These are phyloP conservation scores for Manacus vitellinus DNA, from an alignment of 2,113 vertebrate species.

Conservation along the genomic window DNA sequence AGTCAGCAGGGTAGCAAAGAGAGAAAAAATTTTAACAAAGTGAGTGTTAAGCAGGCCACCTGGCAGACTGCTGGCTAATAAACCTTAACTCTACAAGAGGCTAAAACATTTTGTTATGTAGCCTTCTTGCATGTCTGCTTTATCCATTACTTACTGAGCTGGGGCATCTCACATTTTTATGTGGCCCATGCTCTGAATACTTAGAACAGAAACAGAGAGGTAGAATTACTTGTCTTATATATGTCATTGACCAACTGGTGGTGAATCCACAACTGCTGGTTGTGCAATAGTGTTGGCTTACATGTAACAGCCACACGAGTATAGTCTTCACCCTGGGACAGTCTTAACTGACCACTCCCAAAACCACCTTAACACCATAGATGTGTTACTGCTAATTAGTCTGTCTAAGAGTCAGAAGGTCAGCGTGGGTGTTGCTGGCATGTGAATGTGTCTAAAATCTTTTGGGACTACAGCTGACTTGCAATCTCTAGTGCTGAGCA, in stretches of 20 bases:
- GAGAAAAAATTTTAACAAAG: not conserved
- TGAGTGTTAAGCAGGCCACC: not conserved
- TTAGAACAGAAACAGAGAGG: not conserved
- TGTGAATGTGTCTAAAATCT: not conserved
- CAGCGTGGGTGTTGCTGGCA: not conserved
- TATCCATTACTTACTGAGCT: not conserved
- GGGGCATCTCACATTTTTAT: not conserved
- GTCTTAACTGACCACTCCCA: not conserved
- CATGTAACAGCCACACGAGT: not conserved
- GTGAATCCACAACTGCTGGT: too few relatives aligned
- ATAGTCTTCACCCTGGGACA: not conserved
- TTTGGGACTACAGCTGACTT: not conserved
- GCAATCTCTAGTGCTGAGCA: not conserved
- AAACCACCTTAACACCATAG: not conserved
- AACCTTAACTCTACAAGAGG: not conserved
- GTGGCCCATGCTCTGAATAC: not conserved
- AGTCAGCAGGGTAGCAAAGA: not conserved
- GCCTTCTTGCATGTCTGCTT: not conserved
- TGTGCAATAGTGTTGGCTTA: not conserved
- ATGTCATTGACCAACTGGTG: not conserved
- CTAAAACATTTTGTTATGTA: not conserved
- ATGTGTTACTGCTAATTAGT: not conserved
- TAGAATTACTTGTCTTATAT: not conserved
- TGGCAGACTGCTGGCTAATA: not conserved
- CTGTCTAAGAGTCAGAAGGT: not conserved